Evolutionary conservation across 2,797 vertebrate genomes (phyloP), one percentile per base, ranked within the genome.

Genomic region (Gymnoscopelus braueri): DNA sequence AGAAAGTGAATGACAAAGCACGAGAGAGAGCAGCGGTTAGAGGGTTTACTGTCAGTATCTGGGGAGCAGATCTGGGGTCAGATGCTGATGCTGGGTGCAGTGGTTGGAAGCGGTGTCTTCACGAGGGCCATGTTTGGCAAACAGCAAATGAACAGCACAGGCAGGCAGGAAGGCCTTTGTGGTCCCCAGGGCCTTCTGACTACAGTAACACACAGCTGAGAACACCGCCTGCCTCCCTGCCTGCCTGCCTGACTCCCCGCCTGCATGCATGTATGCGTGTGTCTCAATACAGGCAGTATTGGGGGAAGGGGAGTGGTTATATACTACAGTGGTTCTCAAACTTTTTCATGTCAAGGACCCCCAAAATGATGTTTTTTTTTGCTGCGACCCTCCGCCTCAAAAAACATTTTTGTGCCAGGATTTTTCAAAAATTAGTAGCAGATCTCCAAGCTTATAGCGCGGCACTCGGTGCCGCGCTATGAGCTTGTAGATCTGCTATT

Each of bases 201-300:
- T 87, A 86, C 83, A 85, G 87, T 81, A 82, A 72, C 39, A 14
- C 72, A 77, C 82, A 87, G 85, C 81, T 76, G 86, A 84, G 78
- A 44, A 70, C 87, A 72, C 55, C 47, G 6, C 72, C 77, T 78
- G 69, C 64, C 48, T 44, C 7, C 51, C 56, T 44, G 80, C 69
- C 72, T 68, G 66, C 81, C 56, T 44, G 79, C 69, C 72, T 68
- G 66, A 80, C 78, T 81, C 70, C 48, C 48, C 7, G 62, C 29
- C 63, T 48, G 51, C 72, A 77, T 44, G 73, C 68, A 62, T 65
- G 51, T 70, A 77, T 44, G 73, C 67, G 62, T 66, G 75, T 79
- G 74, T 71, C 66, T 67, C 44, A 11, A 62, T 68, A 60, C 59
- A 14, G 54, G 67, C 67, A 63, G 62, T 14, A 60, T 11, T 54